Evolutionary conservation across 2,113 vertebrate species (phyloP).

Genomic region (Quiscalus mexicanus): DNA sequence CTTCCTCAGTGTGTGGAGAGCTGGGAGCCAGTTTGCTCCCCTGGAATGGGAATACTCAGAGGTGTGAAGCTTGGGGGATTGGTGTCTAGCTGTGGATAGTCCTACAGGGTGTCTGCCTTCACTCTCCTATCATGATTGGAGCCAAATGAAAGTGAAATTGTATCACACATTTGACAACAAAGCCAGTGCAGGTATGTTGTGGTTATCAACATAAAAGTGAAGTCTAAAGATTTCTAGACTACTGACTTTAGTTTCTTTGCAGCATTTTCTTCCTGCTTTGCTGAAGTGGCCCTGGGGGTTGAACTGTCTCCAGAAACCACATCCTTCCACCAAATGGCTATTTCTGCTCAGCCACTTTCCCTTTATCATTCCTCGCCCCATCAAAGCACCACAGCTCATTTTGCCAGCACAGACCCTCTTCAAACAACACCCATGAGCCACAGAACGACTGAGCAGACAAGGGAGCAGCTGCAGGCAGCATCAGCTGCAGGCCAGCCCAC

Average conservation of each 20-base stretch:
- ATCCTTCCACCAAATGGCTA: not conserved
- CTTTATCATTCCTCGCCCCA: not conserved
- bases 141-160: not conserved
- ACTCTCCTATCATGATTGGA: not conserved
- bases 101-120: not conserved
- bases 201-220: not conserved
- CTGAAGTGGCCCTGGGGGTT: not conserved
- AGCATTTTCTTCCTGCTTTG: constrained; percentile 54
- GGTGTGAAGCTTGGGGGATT: not conserved
- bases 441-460: not conserved
- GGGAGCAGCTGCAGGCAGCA: not conserved
- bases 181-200: not conserved
- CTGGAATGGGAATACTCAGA: not conserved
- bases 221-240: not conserved
- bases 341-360: not conserved
- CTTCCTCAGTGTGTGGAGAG: not conserved
- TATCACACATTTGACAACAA: not conserved
- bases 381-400: not conserved
- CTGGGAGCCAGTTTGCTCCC: not conserved
- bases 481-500: not conserved
- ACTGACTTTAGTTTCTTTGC: constrained; percentile 40
- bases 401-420: not conserved
- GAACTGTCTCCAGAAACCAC: not conserved
- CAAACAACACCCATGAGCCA: not conserved
- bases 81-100: not conserved